Conservation (phyloP, 2,113 vertebrate genomes). For the Zosterops japonicus region DNA sequence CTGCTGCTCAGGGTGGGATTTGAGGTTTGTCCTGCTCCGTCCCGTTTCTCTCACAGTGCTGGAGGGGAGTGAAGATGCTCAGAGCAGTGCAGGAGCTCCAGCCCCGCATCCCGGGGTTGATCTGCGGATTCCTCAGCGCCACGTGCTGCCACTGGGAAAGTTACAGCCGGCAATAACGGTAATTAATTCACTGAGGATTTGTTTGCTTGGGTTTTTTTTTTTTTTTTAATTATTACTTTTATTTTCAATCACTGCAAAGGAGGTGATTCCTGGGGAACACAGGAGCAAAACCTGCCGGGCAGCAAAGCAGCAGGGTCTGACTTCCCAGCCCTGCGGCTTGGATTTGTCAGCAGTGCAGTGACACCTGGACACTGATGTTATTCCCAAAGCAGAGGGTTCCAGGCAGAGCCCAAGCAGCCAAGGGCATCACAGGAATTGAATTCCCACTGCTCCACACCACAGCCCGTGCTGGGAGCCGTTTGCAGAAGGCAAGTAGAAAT, state of each 20-base stretch:
- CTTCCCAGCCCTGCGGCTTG: not conserved
- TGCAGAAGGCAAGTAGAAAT: not conserved
- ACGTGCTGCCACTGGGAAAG: not conserved
- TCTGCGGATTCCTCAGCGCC: not conserved
- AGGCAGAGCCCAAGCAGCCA: not conserved
- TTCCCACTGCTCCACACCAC: not conserved
- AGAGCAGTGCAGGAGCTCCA: not conserved
- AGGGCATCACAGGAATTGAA: accelerated
- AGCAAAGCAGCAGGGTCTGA: not conserved
- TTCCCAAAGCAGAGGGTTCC: accelerated
- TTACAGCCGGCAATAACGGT: accelerated
- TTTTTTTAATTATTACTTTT: not conserved
- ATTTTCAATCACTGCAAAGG: not conserved
- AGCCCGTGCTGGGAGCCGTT: accelerated
- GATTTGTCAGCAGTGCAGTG: accelerated
- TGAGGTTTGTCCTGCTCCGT: not conserved
- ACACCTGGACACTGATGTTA: accelerated
- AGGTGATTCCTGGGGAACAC: accelerated
- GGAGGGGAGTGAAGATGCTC: accelerated
- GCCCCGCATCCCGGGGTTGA: not conserved
- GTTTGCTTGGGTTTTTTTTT: not conserved
- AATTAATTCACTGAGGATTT: too few relatives aligned
- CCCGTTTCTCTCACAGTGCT: too few relatives aligned
- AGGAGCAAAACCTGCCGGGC: not conserved
- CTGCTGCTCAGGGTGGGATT: accelerated